phyloP scores from a whole-genome alignment of 2,113 vertebrate genomes.

The Mormyrus iriodes region DNA sequence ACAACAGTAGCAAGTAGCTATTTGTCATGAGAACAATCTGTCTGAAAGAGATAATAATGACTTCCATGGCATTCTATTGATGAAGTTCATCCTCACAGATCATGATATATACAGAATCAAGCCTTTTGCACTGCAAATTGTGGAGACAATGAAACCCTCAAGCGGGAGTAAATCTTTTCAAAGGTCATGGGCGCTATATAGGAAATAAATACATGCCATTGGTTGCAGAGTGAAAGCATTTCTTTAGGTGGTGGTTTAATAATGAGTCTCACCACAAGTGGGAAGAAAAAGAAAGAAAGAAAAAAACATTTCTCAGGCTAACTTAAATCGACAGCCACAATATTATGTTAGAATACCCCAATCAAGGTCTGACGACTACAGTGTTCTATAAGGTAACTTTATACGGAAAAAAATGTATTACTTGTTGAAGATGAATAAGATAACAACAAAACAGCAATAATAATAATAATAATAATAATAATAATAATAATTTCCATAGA shows the following conservation, averaged over 20 bases:
- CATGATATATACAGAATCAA: slow-evolving; percentile 16
- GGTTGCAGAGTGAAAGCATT: slow-evolving; percentile 20
- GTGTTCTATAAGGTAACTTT: not conserved
- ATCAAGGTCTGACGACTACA: not conserved
- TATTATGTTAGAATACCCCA: not conserved
- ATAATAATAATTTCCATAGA: not conserved
- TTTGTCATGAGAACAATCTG: slow-evolving; percentile 25
- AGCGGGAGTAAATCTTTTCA: slow-evolving; percentile 23
- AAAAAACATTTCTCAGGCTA: not conserved
- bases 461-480: not conserved
- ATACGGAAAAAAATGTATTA: not conserved
- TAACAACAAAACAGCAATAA: not conserved
- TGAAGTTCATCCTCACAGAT: slow-evolving; percentile 16
- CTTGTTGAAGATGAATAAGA: not conserved
- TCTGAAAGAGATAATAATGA: slow-evolving; percentile 22
- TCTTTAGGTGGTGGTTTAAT: slow-evolving; percentile 26
- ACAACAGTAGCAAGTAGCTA: slow-evolving; percentile 27
- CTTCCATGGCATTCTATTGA: slow-evolving; percentile 21
- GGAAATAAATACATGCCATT: slow-evolving; percentile 23
- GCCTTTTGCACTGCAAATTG: slow-evolving; percentile 13
- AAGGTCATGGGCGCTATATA: slow-evolving; percentile 19
- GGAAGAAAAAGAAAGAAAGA: not conserved
- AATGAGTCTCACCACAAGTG: slow-evolving; percentile 13
- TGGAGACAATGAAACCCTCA: slow-evolving; percentile 24
- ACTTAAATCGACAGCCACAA: not conserved